Base-by-base conservation (phyloP, 2,797 vertebrate species). In the Pangasius sanitwongsei region DNA sequence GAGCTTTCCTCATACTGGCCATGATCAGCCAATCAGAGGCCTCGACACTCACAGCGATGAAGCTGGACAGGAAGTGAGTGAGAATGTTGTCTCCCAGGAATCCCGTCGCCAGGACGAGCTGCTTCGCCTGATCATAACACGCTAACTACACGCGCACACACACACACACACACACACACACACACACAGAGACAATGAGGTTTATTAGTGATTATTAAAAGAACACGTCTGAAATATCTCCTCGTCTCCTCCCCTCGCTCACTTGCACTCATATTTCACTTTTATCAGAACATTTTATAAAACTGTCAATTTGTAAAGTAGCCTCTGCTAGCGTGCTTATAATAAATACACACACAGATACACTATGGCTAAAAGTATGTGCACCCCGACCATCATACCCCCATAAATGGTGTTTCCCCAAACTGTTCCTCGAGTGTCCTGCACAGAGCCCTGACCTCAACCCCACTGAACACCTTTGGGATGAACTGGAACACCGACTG, bases 101-200 rank as follows among this genome's bases (percentile, higher is more conserved):
- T 25, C 97, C 98, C 0, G 97, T 97, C 48, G 95, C 92, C 15
- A 99, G 95, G 55, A 99, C 98, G 84, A 99, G 95, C 95, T 99
- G 98, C 94, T 99, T 99, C 85, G 97, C 97, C 93, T 99, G 98
- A 94, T 99, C 98, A 0, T 99, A 99, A 89, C 98, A 99, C 70
- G 98, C 97, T 82, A 99, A 92, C 98, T 99, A 0, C 16, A 85
- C 6, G 59, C 3, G 63, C 9, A 91, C 25, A 80, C 1, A 83
- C 57, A 85, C 18, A 86, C 85, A 86, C 63, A 86, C 44, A 86
- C 55, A 86, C 16, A 78, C n/a, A 78, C 57, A 63, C 44, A 69
- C 25, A 77, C 65, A 69, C 48, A 69, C 41, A 61, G 9, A 83
- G 3, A 75, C 4, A 80, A 44, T 20, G 12, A 50, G 48, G 25